A percentile compares a stretch with the other conserved stretches of the same genome.
phyloP scores from a whole-genome alignment of 2,113 vertebrate species.

The Rissa tridactyla region DNA sequence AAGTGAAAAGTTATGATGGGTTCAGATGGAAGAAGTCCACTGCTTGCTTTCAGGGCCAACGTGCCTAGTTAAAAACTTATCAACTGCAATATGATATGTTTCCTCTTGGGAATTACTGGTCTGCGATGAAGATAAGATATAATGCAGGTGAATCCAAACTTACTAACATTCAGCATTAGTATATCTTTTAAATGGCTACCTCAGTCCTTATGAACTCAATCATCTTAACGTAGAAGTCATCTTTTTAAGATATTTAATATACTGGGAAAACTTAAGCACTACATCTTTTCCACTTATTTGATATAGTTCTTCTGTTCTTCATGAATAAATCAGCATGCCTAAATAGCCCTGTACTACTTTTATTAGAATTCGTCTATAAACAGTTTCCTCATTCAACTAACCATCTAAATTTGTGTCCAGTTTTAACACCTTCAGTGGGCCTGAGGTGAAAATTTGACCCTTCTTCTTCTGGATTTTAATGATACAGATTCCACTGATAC shows the following conservation, averaged over 20 bases:
- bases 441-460: neutral
- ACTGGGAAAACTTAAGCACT: neutral
- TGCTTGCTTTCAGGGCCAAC: neutral
- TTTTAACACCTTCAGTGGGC: neutral
- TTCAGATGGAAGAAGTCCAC: neutral
- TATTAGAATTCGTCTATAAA: neutral
- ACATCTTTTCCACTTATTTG: neutral
- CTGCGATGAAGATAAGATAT: neutral
- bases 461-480: neutral
- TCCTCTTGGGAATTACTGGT: neutral
- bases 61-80: neutral
- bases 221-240: neutral
- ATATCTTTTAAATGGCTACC: neutral
- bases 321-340: neutral
- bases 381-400: neutral
- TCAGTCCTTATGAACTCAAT: neutral
- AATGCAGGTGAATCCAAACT: neutral
- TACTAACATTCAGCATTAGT: neutral
- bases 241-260: neutral
- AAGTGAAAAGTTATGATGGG: neutral
- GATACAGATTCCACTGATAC: neutral
- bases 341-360: neutral
- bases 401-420: neutral
- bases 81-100: neutral
- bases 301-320: neutral